These are phyloP conservation scores for Listronotus bonariensis DNA, from an alignment of 1,140 invertebrate species.

Conservation along the genomic window DNA sequence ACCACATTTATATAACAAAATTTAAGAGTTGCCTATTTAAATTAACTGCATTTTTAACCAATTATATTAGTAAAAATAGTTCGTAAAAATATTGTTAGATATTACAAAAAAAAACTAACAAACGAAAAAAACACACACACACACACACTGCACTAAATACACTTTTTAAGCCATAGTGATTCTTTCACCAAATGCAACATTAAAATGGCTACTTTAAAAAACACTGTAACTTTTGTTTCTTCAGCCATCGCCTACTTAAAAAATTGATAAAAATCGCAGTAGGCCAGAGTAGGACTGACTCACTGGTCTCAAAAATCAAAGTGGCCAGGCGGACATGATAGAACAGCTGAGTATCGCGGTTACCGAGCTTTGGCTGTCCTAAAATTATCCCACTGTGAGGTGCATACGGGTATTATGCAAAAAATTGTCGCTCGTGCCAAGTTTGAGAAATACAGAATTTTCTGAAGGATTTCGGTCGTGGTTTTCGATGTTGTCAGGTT, in stretches of 20 bases:
- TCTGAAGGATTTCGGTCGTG: neutral
- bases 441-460: conserved; percentile 5
- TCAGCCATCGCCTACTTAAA: no score
- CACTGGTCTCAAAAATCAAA: conserved; percentile 21
- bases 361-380: neutral
- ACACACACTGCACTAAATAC: no score
- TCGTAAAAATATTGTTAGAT: no score
- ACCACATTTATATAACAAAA: no score
- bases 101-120: no score
- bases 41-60: no score
- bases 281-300: conserved; percentile 24
- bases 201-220: neutral
- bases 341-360: conserved; percentile 40
- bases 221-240: neutral
- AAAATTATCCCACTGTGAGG: conserved; percentile 23
- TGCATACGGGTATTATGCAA: conserved; percentile 33
- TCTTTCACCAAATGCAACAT: no score
- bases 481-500: no score
- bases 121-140: no score
- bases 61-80: no score
- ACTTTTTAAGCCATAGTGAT: no score
- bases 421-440: conserved; percentile 12
- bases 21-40: no score
- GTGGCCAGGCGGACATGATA: conserved; percentile 34
- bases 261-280: neutral